Conservation (phyloP, 2,113 vertebrate genomes). For the Laticauda laticaudata region DNA sequence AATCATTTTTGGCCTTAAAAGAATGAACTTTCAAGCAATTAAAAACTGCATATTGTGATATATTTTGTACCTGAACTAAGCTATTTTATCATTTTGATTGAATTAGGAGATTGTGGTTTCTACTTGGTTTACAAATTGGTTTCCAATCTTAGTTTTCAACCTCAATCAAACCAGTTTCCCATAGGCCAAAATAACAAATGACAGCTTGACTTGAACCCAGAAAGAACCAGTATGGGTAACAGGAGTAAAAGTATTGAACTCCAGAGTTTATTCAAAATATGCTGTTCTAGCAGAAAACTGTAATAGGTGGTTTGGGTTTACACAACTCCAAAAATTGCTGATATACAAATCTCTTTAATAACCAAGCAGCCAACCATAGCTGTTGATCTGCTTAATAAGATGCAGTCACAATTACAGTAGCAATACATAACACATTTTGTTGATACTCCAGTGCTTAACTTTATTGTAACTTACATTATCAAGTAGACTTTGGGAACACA, state of each 20-base stretch:
- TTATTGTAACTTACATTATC: neutral
- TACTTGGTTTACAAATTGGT: neutral
- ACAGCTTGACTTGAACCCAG: neutral
- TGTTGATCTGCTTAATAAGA: neutral
- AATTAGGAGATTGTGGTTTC: neutral
- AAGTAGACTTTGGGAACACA: neutral
- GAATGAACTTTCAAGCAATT: neutral
- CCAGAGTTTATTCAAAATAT: neutral
- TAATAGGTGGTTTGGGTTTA: neutral
- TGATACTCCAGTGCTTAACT: neutral
- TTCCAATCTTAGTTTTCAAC: neutral
- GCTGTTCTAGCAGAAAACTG: neutral
- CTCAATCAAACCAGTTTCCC: neutral
- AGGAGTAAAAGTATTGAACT: neutral
- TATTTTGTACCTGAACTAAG: neutral
- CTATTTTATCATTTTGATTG: neutral
- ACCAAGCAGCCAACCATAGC: neutral
- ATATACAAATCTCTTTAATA: neutral
- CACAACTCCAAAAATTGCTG: neutral
- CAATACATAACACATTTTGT: neutral
- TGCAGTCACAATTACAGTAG: neutral
- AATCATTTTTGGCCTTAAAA: neutral
- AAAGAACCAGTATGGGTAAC: neutral
- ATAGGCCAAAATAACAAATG: neutral
- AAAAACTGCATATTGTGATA: neutral